Evolutionary conservation across 2,797 vertebrate species (phyloP).

Genomic region (Liasis olivaceus): DNA sequence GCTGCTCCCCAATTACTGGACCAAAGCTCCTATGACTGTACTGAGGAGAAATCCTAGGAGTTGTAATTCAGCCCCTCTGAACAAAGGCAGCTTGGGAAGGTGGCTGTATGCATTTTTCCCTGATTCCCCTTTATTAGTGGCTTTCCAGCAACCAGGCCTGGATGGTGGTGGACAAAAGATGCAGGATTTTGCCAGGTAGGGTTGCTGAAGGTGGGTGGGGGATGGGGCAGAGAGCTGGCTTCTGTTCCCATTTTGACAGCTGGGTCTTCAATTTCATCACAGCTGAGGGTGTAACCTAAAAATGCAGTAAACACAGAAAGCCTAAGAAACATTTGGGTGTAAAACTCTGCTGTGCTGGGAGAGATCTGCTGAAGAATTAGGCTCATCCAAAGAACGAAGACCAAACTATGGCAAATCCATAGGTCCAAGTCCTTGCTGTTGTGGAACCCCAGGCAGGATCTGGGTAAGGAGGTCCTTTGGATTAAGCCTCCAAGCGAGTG

Average conservation of each 20-base stretch:
- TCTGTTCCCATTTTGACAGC: not conserved
- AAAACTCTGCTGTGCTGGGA: accelerated
- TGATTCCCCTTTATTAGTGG: not conserved
- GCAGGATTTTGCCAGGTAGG: not conserved
- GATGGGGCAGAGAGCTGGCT: not conserved
- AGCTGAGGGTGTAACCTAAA: too few species aligned
- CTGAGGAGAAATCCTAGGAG: not conserved
- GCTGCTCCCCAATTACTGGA: not conserved
- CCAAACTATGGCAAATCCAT: not conserved
- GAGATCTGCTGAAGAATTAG: not conserved
- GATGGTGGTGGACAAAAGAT: too few species aligned
- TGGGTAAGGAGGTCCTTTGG: accelerated
- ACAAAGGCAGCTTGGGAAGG: not conserved
- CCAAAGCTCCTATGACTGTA: not conserved
- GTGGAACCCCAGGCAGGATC: constrained; percentile 36
- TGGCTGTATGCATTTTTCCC: not conserved
- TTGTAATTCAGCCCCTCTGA: not conserved
- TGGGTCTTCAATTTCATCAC: not conserved
- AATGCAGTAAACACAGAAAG: not conserved
- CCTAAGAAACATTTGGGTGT: accelerated
- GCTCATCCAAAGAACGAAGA: not conserved
- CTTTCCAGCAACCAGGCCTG: not conserved
- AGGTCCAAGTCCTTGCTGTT: not conserved
- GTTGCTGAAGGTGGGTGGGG: not conserved
- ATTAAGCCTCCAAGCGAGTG: not conserved